A percentile compares a stretch with the other conserved stretches of the same genome.
phyloP scores from a whole-genome alignment of 2,797 vertebrate species.

The Falco naumanni region DNA sequence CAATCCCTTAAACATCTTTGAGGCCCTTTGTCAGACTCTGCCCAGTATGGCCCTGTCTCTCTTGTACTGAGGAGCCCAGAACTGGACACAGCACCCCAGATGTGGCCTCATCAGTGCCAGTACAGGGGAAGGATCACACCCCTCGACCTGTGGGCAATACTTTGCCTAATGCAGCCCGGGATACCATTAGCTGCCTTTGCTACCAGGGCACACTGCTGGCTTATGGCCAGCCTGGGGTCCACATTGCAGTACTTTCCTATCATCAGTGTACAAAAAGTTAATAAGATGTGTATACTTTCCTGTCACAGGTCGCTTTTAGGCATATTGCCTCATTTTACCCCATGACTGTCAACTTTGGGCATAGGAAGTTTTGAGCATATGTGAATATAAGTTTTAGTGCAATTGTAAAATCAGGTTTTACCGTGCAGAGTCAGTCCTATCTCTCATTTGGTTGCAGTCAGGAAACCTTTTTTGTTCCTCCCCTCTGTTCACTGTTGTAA shows the following conservation, averaged over 20 bases:
- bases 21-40: background rate
- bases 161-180: background rate
- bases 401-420: background rate
- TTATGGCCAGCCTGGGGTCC: background rate
- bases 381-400: background rate
- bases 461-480: background rate
- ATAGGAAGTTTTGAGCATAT: background rate
- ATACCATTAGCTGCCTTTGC: background rate
- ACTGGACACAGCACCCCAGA: background rate
- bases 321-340: background rate
- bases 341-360: background rate
- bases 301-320: background rate
- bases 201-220: background rate
- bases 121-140: background rate
- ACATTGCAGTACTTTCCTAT: accelerated
- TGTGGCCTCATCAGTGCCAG: background rate
- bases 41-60: background rate
- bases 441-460: background rate
- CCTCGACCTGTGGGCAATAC: background rate
- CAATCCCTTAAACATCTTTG: background rate
- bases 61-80: background rate
- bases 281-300: background rate
- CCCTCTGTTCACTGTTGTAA: background rate
- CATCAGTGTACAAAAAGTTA: background rate
- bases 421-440: background rate